Percentiles rank a stretch among this genome's conserved stretches.
phyloP scores from a whole-genome alignment of 2,797 vertebrate genomes.

The Mus caroli region DNA sequence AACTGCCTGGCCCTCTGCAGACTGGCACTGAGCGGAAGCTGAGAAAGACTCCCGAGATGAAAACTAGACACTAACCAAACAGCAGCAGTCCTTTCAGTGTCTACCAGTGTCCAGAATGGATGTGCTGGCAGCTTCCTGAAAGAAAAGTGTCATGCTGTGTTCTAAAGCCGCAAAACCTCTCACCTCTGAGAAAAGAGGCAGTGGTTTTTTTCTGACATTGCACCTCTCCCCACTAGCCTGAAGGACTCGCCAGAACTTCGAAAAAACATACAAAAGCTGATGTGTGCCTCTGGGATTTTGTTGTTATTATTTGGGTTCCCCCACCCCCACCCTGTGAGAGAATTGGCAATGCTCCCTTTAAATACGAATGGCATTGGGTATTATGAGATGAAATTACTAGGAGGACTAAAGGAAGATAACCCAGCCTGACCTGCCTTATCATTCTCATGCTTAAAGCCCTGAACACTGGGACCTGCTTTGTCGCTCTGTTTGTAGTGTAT shows the following conservation, averaged over 20 bases:
- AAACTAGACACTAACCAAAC: constrained; percentile 68
- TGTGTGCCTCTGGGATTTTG: background rate
- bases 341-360: background rate
- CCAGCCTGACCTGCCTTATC: background rate
- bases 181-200: background rate
- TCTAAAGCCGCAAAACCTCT: background rate
- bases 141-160: constrained; percentile 21
- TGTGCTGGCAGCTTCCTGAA: constrained; percentile 63
- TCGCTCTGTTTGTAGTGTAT: background rate
- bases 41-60: constrained; percentile 25
- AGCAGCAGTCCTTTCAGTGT: constrained; percentile 46
- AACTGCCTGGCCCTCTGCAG: constrained; percentile 5
- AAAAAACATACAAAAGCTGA: background rate
- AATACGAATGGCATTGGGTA: background rate
- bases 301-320: background rate
- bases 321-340: background rate
- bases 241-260: background rate
- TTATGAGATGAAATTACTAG: background rate
- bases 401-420: background rate
- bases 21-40: background rate
- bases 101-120: constrained; percentile 52
- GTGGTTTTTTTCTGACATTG: background rate
- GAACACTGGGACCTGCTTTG: background rate
- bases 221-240: background rate
- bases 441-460: background rate